Evolutionary conservation across 1,140 invertebrate species (phyloP).

Genomic region (Orius insidiosus): DNA sequence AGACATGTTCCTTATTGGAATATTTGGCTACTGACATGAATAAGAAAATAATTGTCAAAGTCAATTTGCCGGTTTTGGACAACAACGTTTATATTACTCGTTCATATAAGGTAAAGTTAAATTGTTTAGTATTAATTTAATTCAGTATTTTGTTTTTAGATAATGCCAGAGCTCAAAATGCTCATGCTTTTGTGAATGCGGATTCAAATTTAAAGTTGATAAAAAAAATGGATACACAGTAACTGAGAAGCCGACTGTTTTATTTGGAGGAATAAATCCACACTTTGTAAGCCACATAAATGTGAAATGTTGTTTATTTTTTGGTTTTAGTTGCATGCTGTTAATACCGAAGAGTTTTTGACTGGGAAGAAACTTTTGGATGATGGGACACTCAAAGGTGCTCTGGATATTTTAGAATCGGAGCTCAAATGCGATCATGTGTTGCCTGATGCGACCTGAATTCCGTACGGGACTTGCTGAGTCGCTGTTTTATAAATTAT

Average conservation of each 20-base stretch:
- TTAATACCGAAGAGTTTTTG: constrained; percentile 42
- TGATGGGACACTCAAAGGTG: constrained; percentile 32
- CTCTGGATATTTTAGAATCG: constrained; percentile 34
- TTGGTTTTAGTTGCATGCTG: constrained; percentile 36
- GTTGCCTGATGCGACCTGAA: constrained; percentile 40
- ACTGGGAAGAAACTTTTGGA: constrained; percentile 34
- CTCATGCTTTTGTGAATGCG: constrained; percentile 21
- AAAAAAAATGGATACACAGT: constrained; percentile 28
- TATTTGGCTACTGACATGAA: constrained; percentile 41
- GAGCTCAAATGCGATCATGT: constrained; percentile 50
- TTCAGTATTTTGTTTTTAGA: neutral
- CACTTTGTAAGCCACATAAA: constrained; percentile 1
- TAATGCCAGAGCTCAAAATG: constrained; percentile 17
- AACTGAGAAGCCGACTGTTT: constrained; percentile 6
- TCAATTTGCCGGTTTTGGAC: constrained; percentile 33
- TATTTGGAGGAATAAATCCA: constrained; percentile 3
- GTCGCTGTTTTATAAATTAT: constrained; percentile 28
- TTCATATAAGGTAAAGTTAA: constrained; percentile 32
- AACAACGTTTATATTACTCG: constrained; percentile 29
- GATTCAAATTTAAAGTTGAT: constrained; percentile 46
- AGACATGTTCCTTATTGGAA: constrained; percentile 28
- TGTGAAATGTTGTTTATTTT: neutral
- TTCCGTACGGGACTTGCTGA: constrained; percentile 30
- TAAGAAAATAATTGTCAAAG: constrained; percentile 40
- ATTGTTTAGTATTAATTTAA: no score